Base-by-base conservation (phyloP, 1,140 invertebrate genomes). In the Idris sp. region DNA sequence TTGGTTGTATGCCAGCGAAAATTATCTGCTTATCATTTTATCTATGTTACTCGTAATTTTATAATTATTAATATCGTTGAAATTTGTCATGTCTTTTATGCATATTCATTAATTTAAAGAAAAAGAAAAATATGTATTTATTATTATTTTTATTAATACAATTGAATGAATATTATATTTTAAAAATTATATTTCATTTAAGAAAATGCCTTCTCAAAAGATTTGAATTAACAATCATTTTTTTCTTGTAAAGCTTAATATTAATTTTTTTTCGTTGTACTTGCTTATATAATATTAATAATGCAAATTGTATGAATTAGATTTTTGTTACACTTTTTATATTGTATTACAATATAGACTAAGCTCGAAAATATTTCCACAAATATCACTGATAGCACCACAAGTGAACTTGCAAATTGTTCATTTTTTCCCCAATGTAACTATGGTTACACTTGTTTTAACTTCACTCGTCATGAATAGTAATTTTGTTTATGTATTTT, bases 341-440 rank as follows among this genome's bases (percentile, higher is more conserved):
- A 40, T 36, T 5, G n/a, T 26, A 51, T 43, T 33, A 26, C 16
- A 59, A 43, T 46, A 40, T 36, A 8, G 25, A 51, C 33, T 74
- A 68, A 74, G 64, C 72, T 74, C 59, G 53, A 56, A 69, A 75
- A 54, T 54, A 56, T 48, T 53, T 44, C 43, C 43, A 51, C n/a
- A 54, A 74, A 75, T 68, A 68, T 75, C 72, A 75, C 72, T 64
- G 72, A 28, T 64, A 75, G 35, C 64, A 64, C 64, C 72, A 75
- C 31, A 41, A 68, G 58, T 74, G 72, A 40, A 22, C 41, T 48
- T 75, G 40, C 22, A 64, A 53, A 67, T 58, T 10, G 5, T 59
- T 65, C n/a, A 10, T 18, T 10, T 40, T 9, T 36, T 9, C 43
- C 30, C 33, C 43, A 5, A 14, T 25, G 2, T 58, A 44, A 16